Evolutionary conservation across 2,888 invertebrate species (phyloP).

Genomic region (Drosophila kambysellisi): DNA sequence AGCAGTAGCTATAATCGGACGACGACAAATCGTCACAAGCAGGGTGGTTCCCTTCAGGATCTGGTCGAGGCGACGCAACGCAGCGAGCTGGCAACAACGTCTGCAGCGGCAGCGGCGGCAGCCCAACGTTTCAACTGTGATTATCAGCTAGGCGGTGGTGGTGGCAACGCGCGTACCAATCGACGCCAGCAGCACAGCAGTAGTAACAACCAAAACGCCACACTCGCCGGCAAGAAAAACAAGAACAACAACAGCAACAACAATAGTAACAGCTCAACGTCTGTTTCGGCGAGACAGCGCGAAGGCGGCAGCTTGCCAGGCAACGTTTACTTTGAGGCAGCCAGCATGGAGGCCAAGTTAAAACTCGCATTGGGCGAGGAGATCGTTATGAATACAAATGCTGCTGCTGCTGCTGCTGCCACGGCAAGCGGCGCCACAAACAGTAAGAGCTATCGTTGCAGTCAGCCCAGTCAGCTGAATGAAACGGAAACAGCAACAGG

Average conservation of each 20-base stretch:
- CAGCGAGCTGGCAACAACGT: constrained; percentile 75
- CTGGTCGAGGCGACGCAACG: constrained; percentile 86
- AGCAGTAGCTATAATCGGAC: constrained; percentile 72
- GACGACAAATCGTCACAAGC: constrained; percentile 84
- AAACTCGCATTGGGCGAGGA: constrained; percentile 43
- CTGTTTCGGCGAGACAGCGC: constrained; percentile 86
- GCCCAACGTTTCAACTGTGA: constrained; percentile 82
- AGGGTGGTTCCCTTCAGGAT: constrained; percentile 88
- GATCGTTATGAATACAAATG: constrained; percentile 3
- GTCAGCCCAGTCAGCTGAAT: constrained; percentile 48
- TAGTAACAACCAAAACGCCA: constrained; percentile 59
- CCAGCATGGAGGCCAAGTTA: constrained; percentile 60
- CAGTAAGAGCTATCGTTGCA: constrained; percentile 38
- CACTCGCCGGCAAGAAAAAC: constrained; percentile 57
- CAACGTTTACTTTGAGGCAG: constrained; percentile 84
- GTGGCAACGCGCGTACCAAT: constrained; percentile 43
- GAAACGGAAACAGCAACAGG: constrained; percentile 34
- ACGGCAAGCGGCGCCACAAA: constrained; percentile 23
- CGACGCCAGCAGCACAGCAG: constrained; percentile 70
- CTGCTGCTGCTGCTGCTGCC: constrained; percentile 22
- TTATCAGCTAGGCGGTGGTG: constrained; percentile 69
- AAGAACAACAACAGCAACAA: constrained; percentile 68
- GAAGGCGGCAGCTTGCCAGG: constrained; percentile 89
- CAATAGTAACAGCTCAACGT: constrained; percentile 38
- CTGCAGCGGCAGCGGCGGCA: constrained; percentile 66